phyloP scores from a whole-genome alignment of 2,113 vertebrate species.

The Pungitius pungitius region DNA sequence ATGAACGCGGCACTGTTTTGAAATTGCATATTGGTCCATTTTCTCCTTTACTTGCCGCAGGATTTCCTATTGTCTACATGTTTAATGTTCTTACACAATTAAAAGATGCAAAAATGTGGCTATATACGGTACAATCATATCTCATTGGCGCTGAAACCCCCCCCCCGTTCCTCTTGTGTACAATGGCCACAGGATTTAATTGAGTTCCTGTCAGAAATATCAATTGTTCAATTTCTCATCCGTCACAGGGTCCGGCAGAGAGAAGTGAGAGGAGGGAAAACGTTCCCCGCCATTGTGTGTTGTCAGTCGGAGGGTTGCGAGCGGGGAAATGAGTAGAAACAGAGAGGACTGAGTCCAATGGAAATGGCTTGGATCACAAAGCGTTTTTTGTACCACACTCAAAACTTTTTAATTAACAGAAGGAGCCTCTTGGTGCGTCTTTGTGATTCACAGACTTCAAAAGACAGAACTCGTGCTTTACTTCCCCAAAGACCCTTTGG shows the following conservation, averaged over 20 bases:
- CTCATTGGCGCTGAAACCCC: conserved; percentile 8
- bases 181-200: conserved; percentile 55
- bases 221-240: conserved; percentile 66
- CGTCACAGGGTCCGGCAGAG: conserved; percentile 44
- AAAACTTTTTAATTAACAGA: neutral
- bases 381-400: neutral
- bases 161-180: conserved; percentile 1
- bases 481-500: neutral
- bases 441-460: neutral
- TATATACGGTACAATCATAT: conserved; percentile 8
- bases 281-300: conserved; percentile 20
- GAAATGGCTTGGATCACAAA: neutral
- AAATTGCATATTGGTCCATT: neutral
- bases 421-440: neutral
- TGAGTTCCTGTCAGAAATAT: conserved; percentile 71
- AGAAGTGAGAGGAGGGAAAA: conserved; percentile 9
- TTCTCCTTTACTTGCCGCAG: neutral
- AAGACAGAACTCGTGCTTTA: neutral
- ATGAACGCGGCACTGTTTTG: neutral
- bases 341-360: neutral
- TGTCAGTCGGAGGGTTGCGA: conserved; percentile 8
- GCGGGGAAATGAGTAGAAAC: conserved; percentile 9
- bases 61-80: neutral
- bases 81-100: neutral
- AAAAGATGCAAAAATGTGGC: neutral